phyloP scores from a whole-genome alignment of 2,888 invertebrate genomes.

The Apodemia mormo region DNA sequence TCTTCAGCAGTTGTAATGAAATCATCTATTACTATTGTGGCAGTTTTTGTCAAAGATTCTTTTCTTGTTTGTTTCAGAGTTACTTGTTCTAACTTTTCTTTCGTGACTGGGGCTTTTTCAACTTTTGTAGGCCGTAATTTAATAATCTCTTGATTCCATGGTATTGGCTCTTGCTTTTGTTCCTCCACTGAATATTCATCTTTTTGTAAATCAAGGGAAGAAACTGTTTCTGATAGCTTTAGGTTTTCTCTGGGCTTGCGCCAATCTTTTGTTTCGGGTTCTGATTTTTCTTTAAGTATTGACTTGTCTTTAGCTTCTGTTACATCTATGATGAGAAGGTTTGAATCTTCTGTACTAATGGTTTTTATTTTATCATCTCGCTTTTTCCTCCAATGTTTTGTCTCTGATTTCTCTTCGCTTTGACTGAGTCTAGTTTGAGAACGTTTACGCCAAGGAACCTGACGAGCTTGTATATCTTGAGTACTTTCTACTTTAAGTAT shows the following conservation, averaged over 20 bases:
- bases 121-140: slow-evolving; percentile 83
- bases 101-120: slow-evolving; percentile 75
- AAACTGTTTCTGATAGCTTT: background rate
- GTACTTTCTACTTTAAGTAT: slow-evolving; percentile 58
- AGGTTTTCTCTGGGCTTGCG: background rate
- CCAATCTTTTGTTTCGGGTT: background rate
- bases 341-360: slow-evolving; percentile 40
- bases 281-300: background rate
- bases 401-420: slow-evolving; percentile 43
- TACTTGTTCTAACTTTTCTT: slow-evolving; percentile 77
- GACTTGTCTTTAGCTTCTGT: slow-evolving; percentile 37
- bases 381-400: slow-evolving; percentile 50
- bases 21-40: slow-evolving; percentile 15
- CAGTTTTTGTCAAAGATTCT: slow-evolving; percentile 29
- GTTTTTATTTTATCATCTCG: slow-evolving; percentile 38
- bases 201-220: slow-evolving; percentile 14
- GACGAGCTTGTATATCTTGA: slow-evolving; percentile 57
- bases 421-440: slow-evolving; percentile 33
- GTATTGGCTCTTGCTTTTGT: slow-evolving; percentile 57
- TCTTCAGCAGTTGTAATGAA: background rate
- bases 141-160: slow-evolving; percentile 84
- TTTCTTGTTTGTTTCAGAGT: slow-evolving; percentile 54
- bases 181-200: slow-evolving; percentile 29
- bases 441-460: slow-evolving; percentile 63
- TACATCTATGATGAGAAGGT: slow-evolving; percentile 39